Conservation (phyloP, 2,888 invertebrate genomes). For the Epirrhoe tristata region DNA sequence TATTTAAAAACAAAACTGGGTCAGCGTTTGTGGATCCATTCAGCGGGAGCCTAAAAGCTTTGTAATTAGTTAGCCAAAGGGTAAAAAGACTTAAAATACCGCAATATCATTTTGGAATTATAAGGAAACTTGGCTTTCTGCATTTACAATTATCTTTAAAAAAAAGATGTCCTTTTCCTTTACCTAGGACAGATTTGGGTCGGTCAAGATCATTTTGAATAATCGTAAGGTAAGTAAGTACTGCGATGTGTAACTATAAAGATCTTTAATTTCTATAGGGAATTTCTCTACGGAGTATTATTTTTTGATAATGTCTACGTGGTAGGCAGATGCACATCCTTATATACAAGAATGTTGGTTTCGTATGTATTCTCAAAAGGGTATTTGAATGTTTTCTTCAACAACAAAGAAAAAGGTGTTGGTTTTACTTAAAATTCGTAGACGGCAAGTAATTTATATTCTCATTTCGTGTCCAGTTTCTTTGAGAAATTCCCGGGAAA, state of each 20-base stretch:
- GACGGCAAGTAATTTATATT: conserved; percentile 7
- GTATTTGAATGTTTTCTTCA: background rate
- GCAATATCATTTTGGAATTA: conserved; percentile 1
- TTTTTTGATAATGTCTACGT: background rate
- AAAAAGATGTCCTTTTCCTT: no score
- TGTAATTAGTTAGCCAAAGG: conserved; percentile 19
- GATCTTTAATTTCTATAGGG: no score
- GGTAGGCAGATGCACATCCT: background rate
- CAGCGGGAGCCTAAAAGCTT: conserved; percentile 25
- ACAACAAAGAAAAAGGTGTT: background rate
- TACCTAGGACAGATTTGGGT: no score
- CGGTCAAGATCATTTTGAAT: no score
- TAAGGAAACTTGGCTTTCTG: background rate
- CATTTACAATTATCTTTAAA: background rate
- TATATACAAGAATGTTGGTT: no score
- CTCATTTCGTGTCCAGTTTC: conserved; percentile 14
- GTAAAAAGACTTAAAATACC: conserved; percentile 11
- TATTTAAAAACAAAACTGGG: conserved; percentile 23
- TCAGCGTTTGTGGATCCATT: conserved; percentile 20
- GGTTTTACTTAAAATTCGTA: conserved; percentile 3
- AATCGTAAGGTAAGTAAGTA: no score
- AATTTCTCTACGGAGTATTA: background rate
- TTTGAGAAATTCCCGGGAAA: conserved; percentile 10
- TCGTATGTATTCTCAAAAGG: no score
- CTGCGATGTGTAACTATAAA: no score